phyloP scores from a whole-genome alignment of 2,113 vertebrate species.

The Catharus fuscescens region DNA sequence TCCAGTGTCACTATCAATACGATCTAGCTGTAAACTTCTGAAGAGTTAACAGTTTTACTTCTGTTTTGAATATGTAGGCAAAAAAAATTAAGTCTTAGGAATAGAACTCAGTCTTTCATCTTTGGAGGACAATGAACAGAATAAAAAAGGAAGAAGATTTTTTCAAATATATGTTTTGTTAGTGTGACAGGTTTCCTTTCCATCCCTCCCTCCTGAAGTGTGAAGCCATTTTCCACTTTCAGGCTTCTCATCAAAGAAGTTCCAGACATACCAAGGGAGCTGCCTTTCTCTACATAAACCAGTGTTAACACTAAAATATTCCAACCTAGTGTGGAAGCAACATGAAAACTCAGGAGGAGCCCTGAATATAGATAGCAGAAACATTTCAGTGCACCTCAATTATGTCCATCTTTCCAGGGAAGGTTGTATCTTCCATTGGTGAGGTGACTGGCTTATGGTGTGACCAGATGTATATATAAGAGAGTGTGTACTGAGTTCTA shows the following conservation, averaged over 20 bases:
- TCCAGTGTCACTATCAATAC: neutral
- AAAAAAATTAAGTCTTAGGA: neutral
- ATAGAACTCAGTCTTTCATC: neutral
- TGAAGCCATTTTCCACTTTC: neutral
- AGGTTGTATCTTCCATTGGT: neutral
- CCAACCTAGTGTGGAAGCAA: neutral
- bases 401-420: neutral
- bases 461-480: neutral
- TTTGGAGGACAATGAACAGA: conserved; percentile 11
- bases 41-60: conserved; percentile 7
- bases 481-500: neutral
- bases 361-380: neutral
- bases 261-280: neutral
- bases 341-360: neutral
- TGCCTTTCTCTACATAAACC: neutral
- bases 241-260: neutral
- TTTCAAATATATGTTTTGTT: neutral
- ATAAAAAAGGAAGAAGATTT: neutral
- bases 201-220: neutral
- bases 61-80: neutral
- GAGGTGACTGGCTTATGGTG: neutral
- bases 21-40: neutral
- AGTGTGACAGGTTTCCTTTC: neutral
- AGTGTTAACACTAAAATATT: neutral
- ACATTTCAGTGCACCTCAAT: neutral